These are phyloP conservation scores for Chouioia cunea DNA, from an alignment of 2,888 invertebrate species.

Conservation along the genomic window DNA sequence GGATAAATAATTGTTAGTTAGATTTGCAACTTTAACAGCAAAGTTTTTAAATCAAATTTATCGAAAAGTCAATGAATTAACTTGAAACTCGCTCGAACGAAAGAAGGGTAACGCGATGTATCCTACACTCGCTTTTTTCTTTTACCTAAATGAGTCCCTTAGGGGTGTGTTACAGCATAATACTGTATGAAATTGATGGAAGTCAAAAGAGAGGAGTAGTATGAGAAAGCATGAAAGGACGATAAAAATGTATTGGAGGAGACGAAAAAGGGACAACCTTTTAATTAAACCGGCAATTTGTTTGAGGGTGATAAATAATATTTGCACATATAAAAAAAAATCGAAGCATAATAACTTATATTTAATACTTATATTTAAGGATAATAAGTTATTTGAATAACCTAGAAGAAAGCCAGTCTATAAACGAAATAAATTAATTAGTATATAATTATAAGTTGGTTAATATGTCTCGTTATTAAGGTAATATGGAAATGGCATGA, in stretches of 20 bases:
- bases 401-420: too few species aligned
- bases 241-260: constrained; percentile 41
- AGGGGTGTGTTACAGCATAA: constrained; percentile 1
- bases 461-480: too few species aligned
- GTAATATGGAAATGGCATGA: too few species aligned
- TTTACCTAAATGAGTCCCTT: not conserved
- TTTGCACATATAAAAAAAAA: too few species aligned
- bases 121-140: constrained; percentile 14
- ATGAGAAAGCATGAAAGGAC: constrained; percentile 11
- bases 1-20: too few species aligned
- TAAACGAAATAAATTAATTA: too few species aligned
- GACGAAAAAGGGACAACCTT: constrained; percentile 34
- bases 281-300: constrained; percentile 42
- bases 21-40: not conserved
- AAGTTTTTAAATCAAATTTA: constrained; percentile 25
- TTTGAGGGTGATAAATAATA: too few species aligned
- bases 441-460: too few species aligned
- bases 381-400: too few species aligned
- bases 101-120: constrained; percentile 53
- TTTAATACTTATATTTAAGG: too few species aligned
- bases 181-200: constrained; percentile 40
- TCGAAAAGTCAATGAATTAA: constrained; percentile 35
- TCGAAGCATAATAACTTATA: too few species aligned
- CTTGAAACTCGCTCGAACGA: constrained; percentile 58
- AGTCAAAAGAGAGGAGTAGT: constrained; percentile 9